phyloP scores from a whole-genome alignment of 2,888 invertebrate species.

The Meiosimyza decipiens region DNA sequence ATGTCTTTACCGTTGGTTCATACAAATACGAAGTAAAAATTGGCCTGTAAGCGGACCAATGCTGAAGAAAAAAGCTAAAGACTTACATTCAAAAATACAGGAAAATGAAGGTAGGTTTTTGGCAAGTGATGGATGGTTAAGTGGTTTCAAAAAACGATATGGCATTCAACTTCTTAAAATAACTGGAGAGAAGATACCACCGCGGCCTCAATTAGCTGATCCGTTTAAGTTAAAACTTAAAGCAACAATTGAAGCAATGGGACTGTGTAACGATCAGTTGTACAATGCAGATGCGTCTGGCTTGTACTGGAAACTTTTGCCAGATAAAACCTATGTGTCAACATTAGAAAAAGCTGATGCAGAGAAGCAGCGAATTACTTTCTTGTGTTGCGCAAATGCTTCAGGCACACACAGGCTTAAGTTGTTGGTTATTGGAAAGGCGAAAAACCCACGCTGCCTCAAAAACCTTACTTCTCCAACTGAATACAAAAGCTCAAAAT shows the following conservation, averaged over 20 bases:
- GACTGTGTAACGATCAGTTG: background rate
- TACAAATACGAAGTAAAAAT: background rate
- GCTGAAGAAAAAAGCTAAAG: background rate
- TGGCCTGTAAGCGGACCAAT: no score
- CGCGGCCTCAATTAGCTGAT: slow-evolving; percentile 32
- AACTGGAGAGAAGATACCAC: slow-evolving; percentile 32
- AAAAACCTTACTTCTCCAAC: slow-evolving; percentile 34
- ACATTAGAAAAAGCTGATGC: slow-evolving; percentile 29
- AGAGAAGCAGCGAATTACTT: slow-evolving; percentile 30
- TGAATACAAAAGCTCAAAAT: slow-evolving; percentile 20
- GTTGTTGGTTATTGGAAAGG: slow-evolving; percentile 37
- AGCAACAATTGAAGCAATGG: slow-evolving; percentile 30
- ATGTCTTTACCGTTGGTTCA: slow-evolving; percentile 3
- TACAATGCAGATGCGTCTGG: slow-evolving; percentile 34
- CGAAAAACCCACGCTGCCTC: slow-evolving; percentile 33
- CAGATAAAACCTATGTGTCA: slow-evolving; percentile 32
- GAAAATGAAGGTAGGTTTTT: slow-evolving; percentile 26
- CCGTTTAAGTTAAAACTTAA: slow-evolving; percentile 31
- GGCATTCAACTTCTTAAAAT: slow-evolving; percentile 34
- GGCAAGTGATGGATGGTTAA: no score
- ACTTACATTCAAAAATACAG: slow-evolving; percentile 29
- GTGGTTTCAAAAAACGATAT: slow-evolving; percentile 35
- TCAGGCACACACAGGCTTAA: slow-evolving; percentile 35
- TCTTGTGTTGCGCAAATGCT: slow-evolving; percentile 33
- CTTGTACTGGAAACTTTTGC: slow-evolving; percentile 35